Conservation (phyloP, 2,797 vertebrate species). For the Acanthis flammea region DNA sequence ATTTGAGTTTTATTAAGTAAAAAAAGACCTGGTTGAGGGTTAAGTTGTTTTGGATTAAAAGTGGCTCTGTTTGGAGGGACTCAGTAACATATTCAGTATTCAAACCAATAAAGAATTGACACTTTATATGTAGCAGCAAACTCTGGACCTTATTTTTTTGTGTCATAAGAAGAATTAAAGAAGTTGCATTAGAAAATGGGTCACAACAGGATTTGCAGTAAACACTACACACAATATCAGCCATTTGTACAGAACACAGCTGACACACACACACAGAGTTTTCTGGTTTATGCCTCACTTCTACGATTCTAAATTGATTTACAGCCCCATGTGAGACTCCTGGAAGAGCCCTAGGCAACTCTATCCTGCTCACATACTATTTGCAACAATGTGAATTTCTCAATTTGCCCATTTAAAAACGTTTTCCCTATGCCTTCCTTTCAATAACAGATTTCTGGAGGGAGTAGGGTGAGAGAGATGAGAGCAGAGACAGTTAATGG, state of each 20-base stretch:
- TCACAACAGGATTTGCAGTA: constrained; percentile 53
- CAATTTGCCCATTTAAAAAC: constrained; percentile 49
- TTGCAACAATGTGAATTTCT: constrained; percentile 53
- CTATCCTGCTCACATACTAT: constrained; percentile 39
- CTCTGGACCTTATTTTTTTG: neutral
- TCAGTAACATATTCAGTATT: neutral
- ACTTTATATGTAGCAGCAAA: neutral
- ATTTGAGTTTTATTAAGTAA: neutral
- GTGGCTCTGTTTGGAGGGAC: neutral
- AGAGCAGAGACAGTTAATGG: neutral
- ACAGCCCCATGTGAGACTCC: constrained; percentile 25
- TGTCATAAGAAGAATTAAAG: constrained; percentile 45
- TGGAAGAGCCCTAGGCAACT: constrained; percentile 36
- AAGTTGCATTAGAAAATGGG: constrained; percentile 44
- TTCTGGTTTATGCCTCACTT: constrained; percentile 42
- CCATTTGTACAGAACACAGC: constrained; percentile 13
- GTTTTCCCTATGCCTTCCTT: constrained; percentile 31
- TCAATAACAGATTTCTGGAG: constrained; percentile 40
- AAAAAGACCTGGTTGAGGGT: neutral
- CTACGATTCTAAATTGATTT: constrained; percentile 50
- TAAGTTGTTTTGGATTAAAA: neutral
- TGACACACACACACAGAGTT: neutral
- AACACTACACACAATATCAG: constrained; percentile 6
- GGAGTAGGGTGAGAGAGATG: neutral
- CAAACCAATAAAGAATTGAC: neutral